Evolutionary conservation across 2,888 invertebrate species (phyloP).

Genomic region (Eilema caniola): DNA sequence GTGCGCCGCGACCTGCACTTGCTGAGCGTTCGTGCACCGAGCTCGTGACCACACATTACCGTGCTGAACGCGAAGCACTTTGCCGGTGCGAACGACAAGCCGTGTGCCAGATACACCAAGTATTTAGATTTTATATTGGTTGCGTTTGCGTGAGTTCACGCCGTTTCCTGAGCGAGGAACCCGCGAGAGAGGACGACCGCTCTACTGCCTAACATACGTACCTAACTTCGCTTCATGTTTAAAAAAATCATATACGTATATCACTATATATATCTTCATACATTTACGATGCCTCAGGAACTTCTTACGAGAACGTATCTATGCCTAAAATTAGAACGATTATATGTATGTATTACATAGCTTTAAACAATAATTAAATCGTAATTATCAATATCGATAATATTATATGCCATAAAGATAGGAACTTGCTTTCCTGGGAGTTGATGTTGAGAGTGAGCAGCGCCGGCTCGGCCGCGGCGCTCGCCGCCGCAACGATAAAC

Average conservation of each 20-base stretch:
- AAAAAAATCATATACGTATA: constrained; percentile 87
- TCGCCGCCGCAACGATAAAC: constrained; percentile 82
- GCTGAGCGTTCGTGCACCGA: constrained; percentile 24
- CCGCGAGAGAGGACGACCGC: constrained; percentile 84
- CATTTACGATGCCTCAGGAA: constrained; percentile 87
- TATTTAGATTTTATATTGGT: constrained; percentile 43
- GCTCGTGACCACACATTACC: constrained; percentile 31
- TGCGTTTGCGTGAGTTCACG: constrained; percentile 51
- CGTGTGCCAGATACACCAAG: constrained; percentile 26
- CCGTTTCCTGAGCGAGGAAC: constrained; percentile 59
- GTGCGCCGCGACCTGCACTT: constrained; percentile 31
- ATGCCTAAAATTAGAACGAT: constrained; percentile 88
- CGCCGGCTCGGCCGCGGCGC: constrained; percentile 80
- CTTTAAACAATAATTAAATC: constrained; percentile 88
- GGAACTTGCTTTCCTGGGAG: constrained; percentile 88
- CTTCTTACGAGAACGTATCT: constrained; percentile 88
- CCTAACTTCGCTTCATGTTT: constrained; percentile 86
- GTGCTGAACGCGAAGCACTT: constrained; percentile 35
- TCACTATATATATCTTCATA: constrained; percentile 87
- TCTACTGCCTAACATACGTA: constrained; percentile 86
- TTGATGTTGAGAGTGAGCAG: constrained; percentile 79
- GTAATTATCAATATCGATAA: constrained; percentile 88
- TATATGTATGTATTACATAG: constrained; percentile 88
- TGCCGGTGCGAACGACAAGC: constrained; percentile 30
- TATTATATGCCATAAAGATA: constrained; percentile 88